Conservation (phyloP, 2,797 vertebrate genomes). For the Cichlasoma orientale region DNA sequence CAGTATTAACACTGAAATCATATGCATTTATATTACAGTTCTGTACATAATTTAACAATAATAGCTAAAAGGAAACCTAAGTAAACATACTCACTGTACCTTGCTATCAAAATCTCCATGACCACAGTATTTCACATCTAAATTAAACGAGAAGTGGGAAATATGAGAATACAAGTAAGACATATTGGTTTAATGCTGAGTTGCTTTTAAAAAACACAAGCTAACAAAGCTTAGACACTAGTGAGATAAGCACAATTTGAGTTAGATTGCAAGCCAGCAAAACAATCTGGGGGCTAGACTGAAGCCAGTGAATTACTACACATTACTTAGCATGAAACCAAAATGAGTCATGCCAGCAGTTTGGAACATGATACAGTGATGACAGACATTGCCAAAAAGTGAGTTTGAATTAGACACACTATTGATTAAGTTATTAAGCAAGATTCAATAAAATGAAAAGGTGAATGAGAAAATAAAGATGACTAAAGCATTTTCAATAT, state of each 20-base stretch:
- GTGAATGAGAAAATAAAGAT: not conserved
- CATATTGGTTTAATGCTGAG: constrained; percentile 23
- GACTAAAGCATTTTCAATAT: not conserved
- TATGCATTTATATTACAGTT: not conserved
- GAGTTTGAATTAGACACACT: not conserved
- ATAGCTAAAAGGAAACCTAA: not conserved
- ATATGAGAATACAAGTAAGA: constrained; percentile 3
- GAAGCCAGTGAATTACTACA: constrained; percentile 43
- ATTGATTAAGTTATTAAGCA: not conserved
- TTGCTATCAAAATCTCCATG: not conserved
- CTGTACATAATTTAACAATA: not conserved
- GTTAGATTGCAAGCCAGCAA: constrained; percentile 19
- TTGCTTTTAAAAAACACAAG: constrained; percentile 12
- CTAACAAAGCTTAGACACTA: constrained; percentile 36
- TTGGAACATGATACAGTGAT: not conserved
- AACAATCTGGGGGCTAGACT: constrained; percentile 39
- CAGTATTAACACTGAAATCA: not conserved
- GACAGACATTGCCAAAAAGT: not conserved
- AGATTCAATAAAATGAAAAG: not conserved
- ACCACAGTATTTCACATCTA: not conserved
- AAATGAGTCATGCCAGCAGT: constrained; percentile 12
- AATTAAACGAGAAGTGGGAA: constrained; percentile 27
- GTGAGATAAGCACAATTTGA: constrained; percentile 45
- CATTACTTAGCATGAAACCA: constrained; percentile 33
- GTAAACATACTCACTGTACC: not conserved